Evolutionary conservation across 2,888 invertebrate species (phyloP).

Genomic region (Hololepta plana): DNA sequence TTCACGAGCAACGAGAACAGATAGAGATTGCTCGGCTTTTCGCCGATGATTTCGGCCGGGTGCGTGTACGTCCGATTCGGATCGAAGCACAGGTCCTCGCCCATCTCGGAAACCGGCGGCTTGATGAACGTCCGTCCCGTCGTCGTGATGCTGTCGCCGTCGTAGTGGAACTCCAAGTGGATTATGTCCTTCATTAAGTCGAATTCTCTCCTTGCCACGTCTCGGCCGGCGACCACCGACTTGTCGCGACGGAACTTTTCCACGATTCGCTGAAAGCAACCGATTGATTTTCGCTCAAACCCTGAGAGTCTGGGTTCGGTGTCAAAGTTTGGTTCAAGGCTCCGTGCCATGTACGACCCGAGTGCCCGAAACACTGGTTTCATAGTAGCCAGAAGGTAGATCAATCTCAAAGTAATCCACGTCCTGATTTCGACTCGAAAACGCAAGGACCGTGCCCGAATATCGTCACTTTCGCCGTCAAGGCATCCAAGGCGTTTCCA

Average conservation of each 20-base stretch:
- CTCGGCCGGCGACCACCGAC: conserved; percentile 34
- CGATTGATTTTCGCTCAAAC: too few species aligned
- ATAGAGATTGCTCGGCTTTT: conserved; percentile 39
- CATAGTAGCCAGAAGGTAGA: too few species aligned
- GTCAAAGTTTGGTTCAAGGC: too few species aligned
- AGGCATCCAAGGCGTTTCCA: too few species aligned
- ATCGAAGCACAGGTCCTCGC: conserved; percentile 43
- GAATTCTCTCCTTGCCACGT: conserved; percentile 48
- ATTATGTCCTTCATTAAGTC: conserved; percentile 40
- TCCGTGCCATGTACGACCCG: too few species aligned
- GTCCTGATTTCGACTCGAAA: too few species aligned
- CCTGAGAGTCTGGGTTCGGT: too few species aligned
- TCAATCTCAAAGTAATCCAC: too few species aligned
- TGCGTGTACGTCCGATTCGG: conserved; percentile 46
- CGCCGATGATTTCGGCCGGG: conserved; percentile 43
- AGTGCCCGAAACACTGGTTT: too few species aligned
- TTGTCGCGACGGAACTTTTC: conserved; percentile 45
- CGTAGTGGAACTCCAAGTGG: conserved; percentile 43
- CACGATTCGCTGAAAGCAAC: conserved; percentile 37
- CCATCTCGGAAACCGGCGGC: conserved; percentile 51
- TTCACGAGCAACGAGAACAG: conserved; percentile 42
- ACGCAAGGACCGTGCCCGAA: too few species aligned
- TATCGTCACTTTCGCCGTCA: too few species aligned
- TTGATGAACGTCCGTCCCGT: conserved; percentile 46
- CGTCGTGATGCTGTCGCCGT: conserved; percentile 38